Conservation (phyloP, 2,888 invertebrate species). For the Poecilus cupreus region DNA sequence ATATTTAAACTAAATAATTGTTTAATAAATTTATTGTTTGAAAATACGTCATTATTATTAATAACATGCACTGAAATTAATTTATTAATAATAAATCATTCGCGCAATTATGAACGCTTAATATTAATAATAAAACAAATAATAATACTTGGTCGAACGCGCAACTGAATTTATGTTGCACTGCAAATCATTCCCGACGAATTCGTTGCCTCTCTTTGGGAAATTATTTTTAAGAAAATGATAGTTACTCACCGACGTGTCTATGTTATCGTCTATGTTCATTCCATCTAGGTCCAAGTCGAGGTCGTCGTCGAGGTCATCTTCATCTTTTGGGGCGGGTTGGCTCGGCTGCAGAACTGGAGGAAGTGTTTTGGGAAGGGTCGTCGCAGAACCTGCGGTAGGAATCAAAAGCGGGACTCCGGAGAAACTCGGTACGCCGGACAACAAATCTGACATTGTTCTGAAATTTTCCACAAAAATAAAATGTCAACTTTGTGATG, state of each 20-base stretch:
- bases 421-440: slow-evolving; percentile 7
- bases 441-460: slow-evolving; percentile 62
- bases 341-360: slow-evolving; percentile 28
- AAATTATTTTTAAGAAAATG: neutral
- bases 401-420: slow-evolving; percentile 58
- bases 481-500: too few relatives aligned
- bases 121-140: slow-evolving; percentile 12
- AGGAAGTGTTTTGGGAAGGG: slow-evolving; percentile 66
- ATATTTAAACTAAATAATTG: slow-evolving; percentile 27
- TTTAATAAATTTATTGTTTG: slow-evolving; percentile 36
- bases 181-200: neutral
- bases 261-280: slow-evolving; percentile 86
- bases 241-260: slow-evolving; percentile 78
- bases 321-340: slow-evolving; percentile 63
- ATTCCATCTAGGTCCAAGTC: slow-evolving; percentile 90
- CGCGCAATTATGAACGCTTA: neutral
- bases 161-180: neutral
- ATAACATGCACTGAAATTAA: slow-evolving; percentile 25
- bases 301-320: slow-evolving; percentile 81
- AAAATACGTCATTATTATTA: slow-evolving; percentile 7
- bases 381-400: slow-evolving; percentile 57
- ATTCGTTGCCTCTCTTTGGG: neutral
- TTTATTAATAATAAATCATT: slow-evolving; percentile 32
- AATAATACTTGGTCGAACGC: neutral
- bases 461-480: neutral